Base-by-base conservation (phyloP, 2,888 invertebrate genomes). In the Acronicta aceris region DNA sequence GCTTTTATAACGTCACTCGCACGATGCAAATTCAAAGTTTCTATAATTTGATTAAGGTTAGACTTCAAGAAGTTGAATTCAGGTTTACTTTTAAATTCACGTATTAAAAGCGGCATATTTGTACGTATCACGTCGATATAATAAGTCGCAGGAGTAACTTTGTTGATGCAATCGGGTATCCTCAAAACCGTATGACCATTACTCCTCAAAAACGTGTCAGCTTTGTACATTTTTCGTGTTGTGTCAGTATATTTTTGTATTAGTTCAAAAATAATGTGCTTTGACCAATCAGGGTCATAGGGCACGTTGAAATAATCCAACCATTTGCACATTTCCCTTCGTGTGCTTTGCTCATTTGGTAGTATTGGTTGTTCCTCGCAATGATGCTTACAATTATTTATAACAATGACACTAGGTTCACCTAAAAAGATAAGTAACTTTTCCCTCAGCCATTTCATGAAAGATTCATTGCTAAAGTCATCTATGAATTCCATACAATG, bases 241-340 rank as follows among this genome's bases (percentile, higher is more conserved):
- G 41, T 2, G 43, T 73, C 67, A 0, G 67, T 81, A 36, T 58
- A 83, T 54, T 73, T 79, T 42, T 85, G 74, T 4, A 82, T 65
- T 0, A 88, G 51, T 6, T 69, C 56, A 6, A 71, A 74, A 0
- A 88, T 49, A 3, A 82, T 65, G 4, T 67, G 60, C 66, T 83
- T 86, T 0, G 81, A 70, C 74, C 81, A 72, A 3, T 71, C 55
- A 0, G 52, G 17, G 0, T 76, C 60, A 56, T 75, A 76, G 0
- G 84, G 77, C 0, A 88, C 57, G 3, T 76, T 54, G 27, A 83
- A 71, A 5, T 63, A 49, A 4, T 82, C 64, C 0, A 88, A 63
- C 87, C 87, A 88, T 0, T 64, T 55, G 5, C 64, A 71, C 58
- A 82, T 82, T 8, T 84, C 78, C 0, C 27, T 17, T 27, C 66